Evolutionary conservation across 2,797 vertebrate species (phyloP), one percentile per base, ranked within the genome.

Genomic region (Thalassophryne amazonica): DNA sequence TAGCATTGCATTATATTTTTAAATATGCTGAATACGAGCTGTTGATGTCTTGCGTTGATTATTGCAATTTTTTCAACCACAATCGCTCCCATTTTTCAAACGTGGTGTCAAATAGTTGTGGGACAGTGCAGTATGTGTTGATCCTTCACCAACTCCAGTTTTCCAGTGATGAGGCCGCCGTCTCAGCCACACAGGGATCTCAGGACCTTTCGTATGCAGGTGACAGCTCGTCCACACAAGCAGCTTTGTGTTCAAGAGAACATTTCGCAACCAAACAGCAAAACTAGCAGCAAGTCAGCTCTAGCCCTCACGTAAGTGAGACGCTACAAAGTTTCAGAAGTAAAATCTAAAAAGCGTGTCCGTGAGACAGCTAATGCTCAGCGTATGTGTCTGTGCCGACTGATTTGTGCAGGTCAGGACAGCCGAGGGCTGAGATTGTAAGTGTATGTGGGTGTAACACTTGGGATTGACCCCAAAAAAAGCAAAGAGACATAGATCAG

Each of bases 51-150:
- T 19, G 41, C n/a, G 60, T 38, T n/a, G 23, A 24, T 17, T 7
- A 1, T 14, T 35, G 9, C 4, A 20, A 74, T 68, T 38, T n/a
- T 45, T 49, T 78, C 73, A 66, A 42, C 51, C 43, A 29, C 60
- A 72, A 60, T 53, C 53, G 36, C 60, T 60, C 38, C 45, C 16
- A 4, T 8, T 31, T 56, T 53, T 64, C 75, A 71, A 67, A 86
- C 81, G 60, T 68, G 83, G 60, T 78, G 86, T 87, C 86, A 92
- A 90, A 91, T 91, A 87, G 54, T 89, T 89, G 74, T 76, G 76
- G 24, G 38, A 48, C 38, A 53, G 72, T 85, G 88, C 10, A 53
- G 60, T 84, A 91, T 90, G 85, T 90, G 73, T 45, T 78, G 46
- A 79, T 72, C 49, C 37, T 21, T 30, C 27, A 58, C 55, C 66